phyloP scores from a whole-genome alignment of 2,797 vertebrate genomes.

The Oreortyx pictus region DNA sequence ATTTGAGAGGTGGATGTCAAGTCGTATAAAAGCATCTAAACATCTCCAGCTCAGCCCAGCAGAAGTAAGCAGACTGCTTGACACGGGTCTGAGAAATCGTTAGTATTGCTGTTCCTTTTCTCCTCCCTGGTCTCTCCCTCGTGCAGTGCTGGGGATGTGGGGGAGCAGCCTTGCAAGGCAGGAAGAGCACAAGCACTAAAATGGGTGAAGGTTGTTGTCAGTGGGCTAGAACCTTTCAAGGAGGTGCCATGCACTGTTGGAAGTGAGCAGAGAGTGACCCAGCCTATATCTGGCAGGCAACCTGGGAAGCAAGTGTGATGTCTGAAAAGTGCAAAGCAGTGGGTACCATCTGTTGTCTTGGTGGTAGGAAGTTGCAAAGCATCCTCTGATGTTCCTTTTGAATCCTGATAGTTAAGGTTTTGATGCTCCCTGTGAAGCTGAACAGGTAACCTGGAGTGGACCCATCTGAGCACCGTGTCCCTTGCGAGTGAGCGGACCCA shows the following conservation, averaged over 20 bases:
- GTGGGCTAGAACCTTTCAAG: neutral
- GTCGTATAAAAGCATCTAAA: neutral
- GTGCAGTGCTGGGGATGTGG: neutral
- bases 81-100: neutral
- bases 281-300: neutral
- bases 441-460: neutral
- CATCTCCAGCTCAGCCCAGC: conserved; percentile 8
- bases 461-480: neutral
- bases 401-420: neutral
- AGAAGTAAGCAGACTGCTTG: conserved; percentile 1
- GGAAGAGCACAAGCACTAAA: neutral
- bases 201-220: neutral
- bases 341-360: neutral
- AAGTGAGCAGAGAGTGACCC: neutral
- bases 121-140: neutral
- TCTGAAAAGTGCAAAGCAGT: neutral
- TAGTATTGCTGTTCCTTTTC: neutral
- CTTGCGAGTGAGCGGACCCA: neutral
- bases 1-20: conserved; percentile 27
- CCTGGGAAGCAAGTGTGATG: neutral
- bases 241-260: neutral
- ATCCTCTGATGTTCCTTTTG: neutral
- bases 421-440: neutral
- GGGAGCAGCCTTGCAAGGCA: neutral
- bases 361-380: neutral